Base-by-base conservation (phyloP, 2,113 vertebrate genomes). In the Tragelaphus strepsiceros region DNA sequence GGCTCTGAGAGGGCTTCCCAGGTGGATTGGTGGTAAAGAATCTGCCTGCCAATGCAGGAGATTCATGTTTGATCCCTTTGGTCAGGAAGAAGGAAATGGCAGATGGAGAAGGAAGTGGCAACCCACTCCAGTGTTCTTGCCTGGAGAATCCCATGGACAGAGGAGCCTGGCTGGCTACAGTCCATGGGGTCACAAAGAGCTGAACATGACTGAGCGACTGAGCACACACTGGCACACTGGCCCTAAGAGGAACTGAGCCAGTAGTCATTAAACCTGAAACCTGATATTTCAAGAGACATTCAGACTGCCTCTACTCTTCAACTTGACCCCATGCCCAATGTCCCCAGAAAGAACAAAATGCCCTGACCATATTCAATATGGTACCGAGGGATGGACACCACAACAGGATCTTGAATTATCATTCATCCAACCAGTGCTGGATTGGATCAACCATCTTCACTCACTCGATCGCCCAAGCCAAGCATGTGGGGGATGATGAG, bases 331-430 rank as follows among this genome's bases (percentile, higher is more conserved):
- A 32, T 46, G n/a, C 10, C 61, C 86, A 4, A 51, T 32, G 49
- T 82, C 49, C 43, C 54, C 67, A 14, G 43, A 82, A 82, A 88
- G 59, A 82, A 46, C 14, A 28, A 6, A 56, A 53, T 6, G 14
- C 24, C 30, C 80, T 59, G 83, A 67, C 30, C 14, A 17, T 26
- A 53, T 17, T 74, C 53, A 39, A 24, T 10, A 46, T 15, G 82
- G 32, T 39, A 74, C 14, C 15, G 0, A n/a, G 5, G 14, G 21
- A 35, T 0, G 15, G 16, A 64, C 49, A 32, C 32, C 7, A 39
- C 54, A 43, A 16, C 11, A 26, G 43, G 49, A 81, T 39, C 53
- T 49, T 71, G 46, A 88, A 32, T 32, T 8, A 78, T 15, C 53
- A n/a, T 46, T 13, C 62, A 39, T 9, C 35, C 62, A 95, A n/a